These are phyloP conservation scores for Synaphobranchus kaupii DNA, from an alignment of 2,797 vertebrate genomes.

Conservation along the genomic window DNA sequence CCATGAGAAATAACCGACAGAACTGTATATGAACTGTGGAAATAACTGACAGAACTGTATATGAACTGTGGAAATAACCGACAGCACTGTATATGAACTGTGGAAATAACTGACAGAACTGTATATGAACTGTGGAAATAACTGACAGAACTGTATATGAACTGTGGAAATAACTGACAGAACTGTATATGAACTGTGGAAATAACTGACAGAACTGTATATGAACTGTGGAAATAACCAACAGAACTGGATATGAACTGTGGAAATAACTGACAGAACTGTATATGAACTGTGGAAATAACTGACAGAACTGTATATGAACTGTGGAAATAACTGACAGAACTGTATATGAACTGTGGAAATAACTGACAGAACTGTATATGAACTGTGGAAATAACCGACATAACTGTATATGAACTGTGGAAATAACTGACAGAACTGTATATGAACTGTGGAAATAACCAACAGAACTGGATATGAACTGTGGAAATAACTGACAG, in stretches of 20 bases:
- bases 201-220: neutral
- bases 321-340: neutral
- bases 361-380: neutral
- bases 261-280: neutral
- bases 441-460: neutral
- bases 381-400: neutral
- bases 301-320: too few species aligned
- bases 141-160: too few species aligned
- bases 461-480: too few species aligned
- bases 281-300: neutral
- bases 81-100: neutral
- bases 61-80: neutral
- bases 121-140: neutral
- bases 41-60: neutral
- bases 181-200: too few species aligned
- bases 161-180: neutral
- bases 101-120: neutral
- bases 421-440: neutral
- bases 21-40: too few species aligned
- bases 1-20: neutral
- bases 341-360: too few species aligned
- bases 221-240: neutral
- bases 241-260: too few species aligned
- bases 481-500: neutral
- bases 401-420: too few species aligned